Percentiles rank a stretch among this genome's conserved stretches.
phyloP scores from a whole-genome alignment of 2,888 invertebrate genomes.

The Calliopum simillimum region DNA sequence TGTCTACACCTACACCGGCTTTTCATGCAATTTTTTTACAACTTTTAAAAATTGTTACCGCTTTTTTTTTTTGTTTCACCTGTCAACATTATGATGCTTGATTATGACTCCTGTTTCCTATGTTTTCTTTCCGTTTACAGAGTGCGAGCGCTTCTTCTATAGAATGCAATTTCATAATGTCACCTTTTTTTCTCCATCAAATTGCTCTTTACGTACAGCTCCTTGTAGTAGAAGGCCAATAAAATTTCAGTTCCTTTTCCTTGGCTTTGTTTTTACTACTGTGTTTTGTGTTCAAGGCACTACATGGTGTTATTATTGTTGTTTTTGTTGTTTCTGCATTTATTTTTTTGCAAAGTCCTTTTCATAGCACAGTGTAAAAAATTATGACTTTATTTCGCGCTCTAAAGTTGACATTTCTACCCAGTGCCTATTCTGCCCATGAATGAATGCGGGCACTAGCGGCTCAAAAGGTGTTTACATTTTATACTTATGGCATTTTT shows the following conservation, averaged over 20 bases:
- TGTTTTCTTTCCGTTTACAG: not conserved
- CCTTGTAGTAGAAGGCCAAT: not conserved
- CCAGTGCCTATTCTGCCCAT: not conserved
- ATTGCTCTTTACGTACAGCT: not conserved
- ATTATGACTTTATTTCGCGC: conserved; percentile 29
- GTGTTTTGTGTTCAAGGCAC: not conserved
- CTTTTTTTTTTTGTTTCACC: not conserved
- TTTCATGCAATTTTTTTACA: not conserved
- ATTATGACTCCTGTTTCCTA: conserved; percentile 25
- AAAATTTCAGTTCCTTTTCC: conserved; percentile 2
- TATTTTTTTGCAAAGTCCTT: not conserved
- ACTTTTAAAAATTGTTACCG: not conserved
- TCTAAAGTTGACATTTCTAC: conserved; percentile 19
- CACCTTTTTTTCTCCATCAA: not conserved
- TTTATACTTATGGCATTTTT: conserved; percentile 6
- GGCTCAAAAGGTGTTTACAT: conserved; percentile 30
- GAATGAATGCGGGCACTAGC: not conserved
- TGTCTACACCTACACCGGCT: too few species aligned
- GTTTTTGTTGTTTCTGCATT: too few species aligned
- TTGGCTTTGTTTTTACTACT: conserved; percentile 2
- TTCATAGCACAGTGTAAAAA: conserved; percentile 15
- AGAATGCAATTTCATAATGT: too few species aligned
- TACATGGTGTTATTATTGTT: too few species aligned
- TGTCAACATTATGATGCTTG: conserved; percentile 24
- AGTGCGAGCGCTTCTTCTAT: too few species aligned